Evolutionary conservation across 2,113 vertebrate species (phyloP).

Genomic region (Telmatochromis sp.): DNA sequence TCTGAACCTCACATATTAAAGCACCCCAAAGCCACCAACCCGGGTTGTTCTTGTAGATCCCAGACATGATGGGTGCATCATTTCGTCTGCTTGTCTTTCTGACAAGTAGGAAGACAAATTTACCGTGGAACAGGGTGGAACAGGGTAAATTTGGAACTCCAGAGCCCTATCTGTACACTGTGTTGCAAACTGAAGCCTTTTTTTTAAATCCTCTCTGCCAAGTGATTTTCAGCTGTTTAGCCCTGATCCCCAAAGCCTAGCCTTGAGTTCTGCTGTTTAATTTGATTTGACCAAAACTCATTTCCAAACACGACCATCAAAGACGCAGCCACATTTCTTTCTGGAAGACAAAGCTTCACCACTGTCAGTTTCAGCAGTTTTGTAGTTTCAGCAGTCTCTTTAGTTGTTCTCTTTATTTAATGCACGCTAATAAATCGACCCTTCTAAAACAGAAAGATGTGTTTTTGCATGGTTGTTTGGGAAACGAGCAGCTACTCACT

Average conservation of each 20-base stretch:
- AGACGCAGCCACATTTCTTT: neutral
- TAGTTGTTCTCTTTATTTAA: neutral
- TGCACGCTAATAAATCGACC: fast-evolving
- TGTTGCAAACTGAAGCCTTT: neutral
- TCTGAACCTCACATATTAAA: neutral
- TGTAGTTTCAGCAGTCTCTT: neutral
- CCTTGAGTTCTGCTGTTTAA: neutral
- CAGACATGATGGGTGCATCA: neutral
- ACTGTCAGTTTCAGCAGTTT: neutral
- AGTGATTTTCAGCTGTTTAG: neutral
- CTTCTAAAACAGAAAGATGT: neutral
- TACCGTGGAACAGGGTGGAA: neutral
- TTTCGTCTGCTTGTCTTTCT: neutral
- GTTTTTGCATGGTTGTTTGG: neutral
- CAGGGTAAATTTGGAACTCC: neutral
- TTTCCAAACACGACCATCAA: neutral
- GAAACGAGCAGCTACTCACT: neutral
- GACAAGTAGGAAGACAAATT: neutral
- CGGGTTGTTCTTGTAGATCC: fast-evolving
- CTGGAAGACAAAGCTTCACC: neutral
- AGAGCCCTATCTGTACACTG: neutral
- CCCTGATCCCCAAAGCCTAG: neutral
- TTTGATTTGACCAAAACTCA: neutral
- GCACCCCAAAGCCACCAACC: neutral
- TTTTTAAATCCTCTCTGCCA: neutral